Conservation (phyloP, 1,140 invertebrate species). For the Drosophila ohnishii region DNA sequence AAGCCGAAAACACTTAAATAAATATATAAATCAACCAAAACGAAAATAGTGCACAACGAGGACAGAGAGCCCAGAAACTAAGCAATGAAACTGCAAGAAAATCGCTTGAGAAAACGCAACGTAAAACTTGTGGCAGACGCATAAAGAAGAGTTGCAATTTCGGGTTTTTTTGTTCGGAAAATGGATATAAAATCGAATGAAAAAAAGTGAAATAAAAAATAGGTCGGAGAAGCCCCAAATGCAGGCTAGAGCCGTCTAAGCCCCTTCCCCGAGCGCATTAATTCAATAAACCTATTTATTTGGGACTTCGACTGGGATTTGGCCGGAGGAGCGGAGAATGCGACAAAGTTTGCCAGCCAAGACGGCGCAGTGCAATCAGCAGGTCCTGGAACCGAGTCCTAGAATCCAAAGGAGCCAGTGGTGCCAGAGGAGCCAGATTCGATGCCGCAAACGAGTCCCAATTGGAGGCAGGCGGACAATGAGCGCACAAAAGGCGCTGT, state of each 20-base stretch:
- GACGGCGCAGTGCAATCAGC: constrained; percentile 72
- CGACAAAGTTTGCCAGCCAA: constrained; percentile 71
- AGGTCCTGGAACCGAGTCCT: constrained; percentile 12
- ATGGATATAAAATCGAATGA: constrained; percentile 40
- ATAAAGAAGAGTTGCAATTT: constrained; percentile 46
- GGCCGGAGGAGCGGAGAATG: constrained; percentile 51
- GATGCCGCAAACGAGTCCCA: constrained; percentile 76
- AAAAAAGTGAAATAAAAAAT: constrained; percentile 18
- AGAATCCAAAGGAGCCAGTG: constrained; percentile 26
- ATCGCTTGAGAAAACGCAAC: constrained; percentile 27
- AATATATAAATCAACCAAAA: constrained; percentile 49
- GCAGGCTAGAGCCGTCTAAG: constrained; percentile 4
- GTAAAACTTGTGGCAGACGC: constrained; percentile 21
- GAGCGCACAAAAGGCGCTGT: constrained; percentile 72
- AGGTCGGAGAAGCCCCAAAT: constrained; percentile 20
- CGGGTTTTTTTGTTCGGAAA: constrained; percentile 21
- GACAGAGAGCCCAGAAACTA: constrained; percentile 25
- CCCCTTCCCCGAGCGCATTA: constrained; percentile 59
- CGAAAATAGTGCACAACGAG: constrained; percentile 33
- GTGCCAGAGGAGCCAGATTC: constrained; percentile 51
- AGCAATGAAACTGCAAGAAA: constrained; percentile 47
- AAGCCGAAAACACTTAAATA: constrained; percentile 50
- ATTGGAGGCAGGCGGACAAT: constrained; percentile 70
- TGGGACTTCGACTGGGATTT: constrained; percentile 46
- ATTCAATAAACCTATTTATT: constrained; percentile 81